Evolutionary conservation across 2,888 invertebrate species (phyloP), one percentile per base, ranked within the genome.

Genomic region (Adelognathus sp.): DNA sequence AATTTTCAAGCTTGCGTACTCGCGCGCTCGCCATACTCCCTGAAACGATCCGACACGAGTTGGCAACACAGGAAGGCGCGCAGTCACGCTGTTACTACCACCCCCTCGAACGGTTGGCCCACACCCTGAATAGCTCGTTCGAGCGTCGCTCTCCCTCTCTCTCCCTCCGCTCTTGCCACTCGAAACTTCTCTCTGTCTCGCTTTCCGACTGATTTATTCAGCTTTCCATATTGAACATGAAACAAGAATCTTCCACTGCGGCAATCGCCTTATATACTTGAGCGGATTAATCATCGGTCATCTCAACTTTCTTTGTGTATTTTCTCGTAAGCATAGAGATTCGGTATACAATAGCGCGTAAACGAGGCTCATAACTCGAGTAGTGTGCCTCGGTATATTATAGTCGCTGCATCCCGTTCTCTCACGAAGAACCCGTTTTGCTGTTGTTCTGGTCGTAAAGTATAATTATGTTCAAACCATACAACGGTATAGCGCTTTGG

Each of bases 51-150:
- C n/a, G n/a, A n/a, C n/a, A n/a, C n/a, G 76, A 76, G 33, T 72
- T 79, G 79, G 79, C 79, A 79, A 79, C 79, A 58, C 67, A 39
- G 79, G 71, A 79, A n/a, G n/a, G n/a, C n/a, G n/a, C 31, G 41
- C 50, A 50, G 24, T 21, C 14, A 21, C 24, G n/a, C 50, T 50
- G n/a, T n/a, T n/a, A n/a, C 50, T 6, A 4, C 50, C 50, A 24
- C 11, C 50, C 14, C n/a, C 60, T 33, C 60, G 21, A n/a, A 9
- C 64, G 44, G 60, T 71, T 70, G 54, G n/a, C 58, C 64, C 39
- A 1, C 54, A 56, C 29, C 61, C 41, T n/a, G 39, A 36, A 24
- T 41, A 21, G 24, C 21, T n/a, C 27, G 27, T 44, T 61, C 44
- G 11, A 52, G n/a, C n/a, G n/a, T n/a, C n/a, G n/a, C n/a, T n/a